Evolutionary conservation across 2,113 vertebrate genomes (phyloP).

Genomic region (Cryptomyrus ogoouensis): DNA sequence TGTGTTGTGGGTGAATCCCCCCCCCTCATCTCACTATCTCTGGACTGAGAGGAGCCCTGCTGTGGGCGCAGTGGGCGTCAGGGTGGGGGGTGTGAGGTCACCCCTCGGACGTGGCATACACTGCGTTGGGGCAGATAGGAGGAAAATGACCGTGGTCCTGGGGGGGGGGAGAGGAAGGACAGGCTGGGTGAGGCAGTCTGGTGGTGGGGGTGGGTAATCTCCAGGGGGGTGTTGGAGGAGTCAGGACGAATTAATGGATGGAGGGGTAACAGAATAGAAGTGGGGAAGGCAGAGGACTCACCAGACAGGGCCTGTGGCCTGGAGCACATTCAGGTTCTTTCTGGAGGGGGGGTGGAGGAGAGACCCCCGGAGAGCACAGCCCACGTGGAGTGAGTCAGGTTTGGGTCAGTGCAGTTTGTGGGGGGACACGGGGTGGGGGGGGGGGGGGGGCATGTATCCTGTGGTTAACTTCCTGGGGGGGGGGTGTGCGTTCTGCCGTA

Average conservation of each 20-base stretch:
- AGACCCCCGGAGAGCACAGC: background rate
- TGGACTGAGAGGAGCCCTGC: background rate
- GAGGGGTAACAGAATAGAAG: background rate
- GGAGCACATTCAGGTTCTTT: background rate
- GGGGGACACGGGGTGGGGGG: background rate
- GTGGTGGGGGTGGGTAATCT: background rate
- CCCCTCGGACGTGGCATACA: background rate
- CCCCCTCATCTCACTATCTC: background rate
- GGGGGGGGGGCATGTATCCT: background rate
- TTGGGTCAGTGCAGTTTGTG: constrained; percentile 1
- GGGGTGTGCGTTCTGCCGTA: background rate
- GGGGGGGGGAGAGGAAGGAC: background rate
- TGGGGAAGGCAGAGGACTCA: background rate
- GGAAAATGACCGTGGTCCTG: background rate
- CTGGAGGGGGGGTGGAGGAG: background rate
- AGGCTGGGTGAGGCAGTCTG: background rate
- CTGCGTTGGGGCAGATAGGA: background rate
- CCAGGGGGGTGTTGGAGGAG: background rate
- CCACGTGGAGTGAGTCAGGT: background rate
- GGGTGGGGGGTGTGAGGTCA: background rate
- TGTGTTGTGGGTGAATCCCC: background rate
- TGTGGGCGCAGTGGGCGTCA: background rate
- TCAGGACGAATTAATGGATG: background rate
- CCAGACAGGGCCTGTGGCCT: background rate
- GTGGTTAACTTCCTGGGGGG: background rate